phyloP scores from a whole-genome alignment of 2,113 vertebrate species.

The Micronycteris hirsuta region DNA sequence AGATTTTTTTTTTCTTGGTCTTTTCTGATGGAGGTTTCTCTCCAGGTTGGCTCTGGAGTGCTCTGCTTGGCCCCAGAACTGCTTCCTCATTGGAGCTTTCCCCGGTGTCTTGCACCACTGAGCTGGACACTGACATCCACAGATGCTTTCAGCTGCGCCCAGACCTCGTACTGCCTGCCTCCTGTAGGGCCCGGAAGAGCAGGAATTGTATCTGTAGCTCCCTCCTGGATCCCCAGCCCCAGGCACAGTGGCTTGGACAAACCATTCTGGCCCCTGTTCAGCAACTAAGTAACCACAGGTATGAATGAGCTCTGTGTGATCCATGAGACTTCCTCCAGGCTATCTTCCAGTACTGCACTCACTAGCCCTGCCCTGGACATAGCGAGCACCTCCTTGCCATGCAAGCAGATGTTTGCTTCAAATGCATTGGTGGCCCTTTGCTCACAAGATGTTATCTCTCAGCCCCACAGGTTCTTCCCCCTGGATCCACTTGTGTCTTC shows the following conservation, averaged over 20 bases:
- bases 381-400: neutral
- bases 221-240: neutral
- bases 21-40: neutral
- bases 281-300: neutral
- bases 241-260: neutral
- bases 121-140: neutral
- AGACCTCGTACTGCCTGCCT: neutral
- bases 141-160: neutral
- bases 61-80: neutral
- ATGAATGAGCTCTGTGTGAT: neutral
- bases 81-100: neutral
- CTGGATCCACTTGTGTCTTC: neutral
- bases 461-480: neutral
- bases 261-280: neutral
- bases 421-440: neutral
- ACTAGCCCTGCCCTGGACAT: neutral
- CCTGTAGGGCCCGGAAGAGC: neutral
- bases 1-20: too few species aligned
- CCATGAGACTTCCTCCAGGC: neutral
- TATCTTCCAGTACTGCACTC: neutral
- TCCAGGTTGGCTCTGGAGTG: neutral
- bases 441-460: neutral
- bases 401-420: neutral
- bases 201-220: neutral
- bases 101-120: rapidly evolving